Conservation (phyloP, 2,113 vertebrate species). For the Pygathrix nemaeus region DNA sequence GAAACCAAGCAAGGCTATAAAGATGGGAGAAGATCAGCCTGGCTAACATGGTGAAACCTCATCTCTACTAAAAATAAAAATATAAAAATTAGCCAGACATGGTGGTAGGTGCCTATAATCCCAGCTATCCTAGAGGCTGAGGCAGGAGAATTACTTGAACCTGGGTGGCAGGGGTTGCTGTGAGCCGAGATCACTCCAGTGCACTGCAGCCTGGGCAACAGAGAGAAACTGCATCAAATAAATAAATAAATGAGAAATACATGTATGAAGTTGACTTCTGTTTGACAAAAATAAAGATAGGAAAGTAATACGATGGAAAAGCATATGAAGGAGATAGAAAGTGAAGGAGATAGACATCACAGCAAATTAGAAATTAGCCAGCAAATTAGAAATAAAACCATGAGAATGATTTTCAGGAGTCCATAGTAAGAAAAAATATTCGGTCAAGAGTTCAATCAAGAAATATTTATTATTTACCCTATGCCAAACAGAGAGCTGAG, state of each 20-base stretch:
- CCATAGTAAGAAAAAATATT: background rate
- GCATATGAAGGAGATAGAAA: background rate
- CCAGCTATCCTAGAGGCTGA: too few species aligned
- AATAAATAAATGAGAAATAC: background rate
- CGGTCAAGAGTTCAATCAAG: background rate
- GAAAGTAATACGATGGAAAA: background rate
- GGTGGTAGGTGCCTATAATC: too few species aligned
- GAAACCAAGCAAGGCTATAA: background rate
- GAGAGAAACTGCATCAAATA: too few species aligned
- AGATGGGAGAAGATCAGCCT: background rate
- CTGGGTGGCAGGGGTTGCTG: too few species aligned
- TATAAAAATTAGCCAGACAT: too few species aligned
- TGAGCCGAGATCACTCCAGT: too few species aligned
- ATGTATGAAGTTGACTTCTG: background rate
- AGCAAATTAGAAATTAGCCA: background rate
- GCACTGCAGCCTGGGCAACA: too few species aligned
- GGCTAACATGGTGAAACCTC: too few species aligned
- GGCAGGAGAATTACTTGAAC: too few species aligned
- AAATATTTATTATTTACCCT: background rate
- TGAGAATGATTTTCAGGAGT: background rate
- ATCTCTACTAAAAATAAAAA: too few species aligned
- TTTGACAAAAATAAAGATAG: background rate
- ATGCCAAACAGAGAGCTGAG: background rate
- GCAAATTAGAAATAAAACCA: constrained; percentile 7
- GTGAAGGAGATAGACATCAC: background rate